These are phyloP conservation scores for Mimumesa dahlbomi DNA, from an alignment of 2,888 invertebrate genomes.

Conservation along the genomic window DNA sequence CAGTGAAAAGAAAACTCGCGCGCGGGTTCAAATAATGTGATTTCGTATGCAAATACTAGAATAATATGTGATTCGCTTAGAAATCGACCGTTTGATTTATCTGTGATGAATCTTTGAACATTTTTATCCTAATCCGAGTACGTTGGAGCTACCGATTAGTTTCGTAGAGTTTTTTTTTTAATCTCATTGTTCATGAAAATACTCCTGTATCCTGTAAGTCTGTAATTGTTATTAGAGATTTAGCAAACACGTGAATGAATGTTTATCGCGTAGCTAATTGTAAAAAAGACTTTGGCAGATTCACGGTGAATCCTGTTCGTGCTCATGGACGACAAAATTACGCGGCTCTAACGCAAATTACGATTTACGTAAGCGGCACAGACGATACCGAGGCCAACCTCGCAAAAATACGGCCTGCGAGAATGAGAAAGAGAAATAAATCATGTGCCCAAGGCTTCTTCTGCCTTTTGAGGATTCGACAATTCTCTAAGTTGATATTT, in stretches of 20 bases:
- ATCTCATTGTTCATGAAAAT: too few species aligned
- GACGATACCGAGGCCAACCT: constrained; percentile 6
- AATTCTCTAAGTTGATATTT: neutral
- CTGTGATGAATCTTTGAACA: neutral
- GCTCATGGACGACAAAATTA: constrained; percentile 27
- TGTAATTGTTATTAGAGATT: constrained; percentile 20
- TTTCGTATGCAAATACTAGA: constrained; percentile 17
- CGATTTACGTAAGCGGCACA: constrained; percentile 46
- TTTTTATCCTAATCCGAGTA: neutral
- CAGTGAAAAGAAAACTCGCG: neutral
- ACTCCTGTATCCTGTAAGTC: neutral
- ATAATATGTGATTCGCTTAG: neutral
- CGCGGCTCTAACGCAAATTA: constrained; percentile 45
- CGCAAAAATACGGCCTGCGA: constrained; percentile 12
- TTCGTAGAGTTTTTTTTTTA: constrained; percentile 28
- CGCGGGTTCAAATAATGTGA: neutral
- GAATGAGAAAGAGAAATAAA: constrained; percentile 2
- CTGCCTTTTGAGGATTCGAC: neutral
- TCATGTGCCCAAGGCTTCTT: neutral
- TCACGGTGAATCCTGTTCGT: constrained; percentile 12
- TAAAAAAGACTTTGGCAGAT: neutral
- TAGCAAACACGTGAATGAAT: constrained; percentile 32
- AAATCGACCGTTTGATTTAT: neutral
- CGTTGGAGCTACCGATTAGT: constrained; percentile 9
- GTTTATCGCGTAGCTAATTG: constrained; percentile 32